Evolutionary conservation across 2,797 vertebrate species (phyloP).

Genomic region (Phoebastria nigripes): DNA sequence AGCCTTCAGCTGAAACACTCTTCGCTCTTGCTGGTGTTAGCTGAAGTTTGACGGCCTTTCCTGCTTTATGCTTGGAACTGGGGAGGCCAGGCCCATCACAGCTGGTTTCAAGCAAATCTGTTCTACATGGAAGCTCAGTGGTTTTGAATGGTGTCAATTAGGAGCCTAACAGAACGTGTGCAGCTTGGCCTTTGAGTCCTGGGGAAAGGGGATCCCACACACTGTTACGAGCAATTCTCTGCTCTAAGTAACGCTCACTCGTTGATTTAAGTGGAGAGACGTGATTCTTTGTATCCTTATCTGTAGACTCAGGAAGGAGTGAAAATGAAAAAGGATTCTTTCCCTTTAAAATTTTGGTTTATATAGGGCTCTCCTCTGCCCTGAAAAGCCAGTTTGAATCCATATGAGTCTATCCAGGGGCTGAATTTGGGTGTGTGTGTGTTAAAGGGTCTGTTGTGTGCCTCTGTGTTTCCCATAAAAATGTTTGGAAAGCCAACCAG

Average conservation of each 20-base stretch:
- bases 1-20: not conserved
- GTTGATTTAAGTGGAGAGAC: not conserved
- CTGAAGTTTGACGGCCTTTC: not conserved
- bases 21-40: not conserved
- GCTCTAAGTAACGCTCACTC: not conserved
- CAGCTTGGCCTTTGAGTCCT: not conserved
- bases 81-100: not conserved
- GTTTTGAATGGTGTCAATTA: not conserved
- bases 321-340: not conserved
- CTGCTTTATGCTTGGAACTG: not conserved
- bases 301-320: not conserved
- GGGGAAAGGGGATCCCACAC: not conserved
- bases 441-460: not conserved
- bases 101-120: not conserved
- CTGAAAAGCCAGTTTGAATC: not conserved
- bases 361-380: not conserved
- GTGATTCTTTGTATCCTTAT: not conserved
- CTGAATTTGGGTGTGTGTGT: not conserved
- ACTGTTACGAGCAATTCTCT: not conserved
- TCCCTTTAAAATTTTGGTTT: not conserved
- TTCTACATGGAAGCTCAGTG: not conserved
- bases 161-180: not conserved
- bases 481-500: not conserved
- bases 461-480: not conserved
- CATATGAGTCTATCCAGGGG: rapidly evolving